A percentile compares a stretch with the other conserved stretches of the same genome.
Conservation (phyloP, 2,888 invertebrate genomes). For the Hirudinaria manillensis region DNA sequence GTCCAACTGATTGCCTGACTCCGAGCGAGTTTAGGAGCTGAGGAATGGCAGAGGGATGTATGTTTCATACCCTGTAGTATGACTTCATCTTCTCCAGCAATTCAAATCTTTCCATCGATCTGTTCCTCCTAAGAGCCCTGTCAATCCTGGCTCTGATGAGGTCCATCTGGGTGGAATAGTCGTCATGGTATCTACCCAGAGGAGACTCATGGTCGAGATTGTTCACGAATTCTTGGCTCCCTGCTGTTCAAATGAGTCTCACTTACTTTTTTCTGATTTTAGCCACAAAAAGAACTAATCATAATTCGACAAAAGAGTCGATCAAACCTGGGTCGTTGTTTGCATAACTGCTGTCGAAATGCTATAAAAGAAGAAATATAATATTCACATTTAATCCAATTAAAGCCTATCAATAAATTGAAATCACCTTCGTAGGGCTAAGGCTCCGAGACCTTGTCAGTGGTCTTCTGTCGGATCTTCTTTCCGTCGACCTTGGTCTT, state of each 20-base stretch:
- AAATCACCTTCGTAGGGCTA: neutral
- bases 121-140: slow-evolving; percentile 28
- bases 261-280: neutral
- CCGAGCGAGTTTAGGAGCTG: neutral
- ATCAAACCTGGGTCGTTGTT: neutral
- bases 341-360: slow-evolving; percentile 2
- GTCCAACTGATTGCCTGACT: neutral
- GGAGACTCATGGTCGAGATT: neutral
- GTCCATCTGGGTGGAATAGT: slow-evolving; percentile 28
- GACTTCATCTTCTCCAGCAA: neutral
- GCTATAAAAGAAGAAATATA: neutral
- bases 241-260: neutral
- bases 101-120: slow-evolving; percentile 28
- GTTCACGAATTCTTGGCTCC: slow-evolving; percentile 12
- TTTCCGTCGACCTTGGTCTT: slow-evolving; percentile 12
- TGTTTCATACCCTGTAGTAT: neutral
- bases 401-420: neutral
- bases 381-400: too few relatives aligned
- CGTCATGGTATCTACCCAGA: neutral
- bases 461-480: slow-evolving; percentile 14
- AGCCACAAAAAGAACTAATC: neutral
- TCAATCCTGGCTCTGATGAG: slow-evolving; percentile 32
- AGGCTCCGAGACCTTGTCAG: slow-evolving; percentile 2
- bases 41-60: neutral
- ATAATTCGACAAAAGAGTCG: neutral